Conservation (phyloP, 2,797 vertebrate species). For the Tragopan temminckii region DNA sequence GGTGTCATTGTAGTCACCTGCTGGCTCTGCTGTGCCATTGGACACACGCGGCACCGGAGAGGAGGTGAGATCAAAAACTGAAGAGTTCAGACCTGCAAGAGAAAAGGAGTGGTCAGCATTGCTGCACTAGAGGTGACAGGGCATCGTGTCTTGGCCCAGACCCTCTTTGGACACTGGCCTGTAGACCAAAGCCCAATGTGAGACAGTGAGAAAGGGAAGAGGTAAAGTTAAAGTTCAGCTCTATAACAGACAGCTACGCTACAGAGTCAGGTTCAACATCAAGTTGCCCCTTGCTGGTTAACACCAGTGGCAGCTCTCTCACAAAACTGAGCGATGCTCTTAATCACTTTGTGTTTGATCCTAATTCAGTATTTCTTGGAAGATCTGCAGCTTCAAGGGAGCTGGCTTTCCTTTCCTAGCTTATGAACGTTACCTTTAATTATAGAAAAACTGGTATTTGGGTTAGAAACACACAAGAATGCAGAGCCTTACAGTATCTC, state of each 20-base stretch:
- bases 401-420: neutral
- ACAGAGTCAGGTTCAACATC: constrained; percentile 27
- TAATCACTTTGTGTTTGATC: neutral
- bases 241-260: constrained; percentile 38
- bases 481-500: neutral
- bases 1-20: constrained; percentile 69
- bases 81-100: constrained; percentile 78
- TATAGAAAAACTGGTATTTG: neutral
- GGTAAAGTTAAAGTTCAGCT: constrained; percentile 59
- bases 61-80: constrained; percentile 73
- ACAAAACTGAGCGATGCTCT: neutral
- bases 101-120: constrained; percentile 32
- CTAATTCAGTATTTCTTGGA: neutral
- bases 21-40: constrained; percentile 42
- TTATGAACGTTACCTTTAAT: neutral
- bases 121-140: neutral
- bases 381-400: neutral
- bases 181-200: constrained; percentile 48
- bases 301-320: neutral
- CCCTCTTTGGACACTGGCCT: neutral
- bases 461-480: neutral
- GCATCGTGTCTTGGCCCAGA: neutral
- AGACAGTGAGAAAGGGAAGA: neutral
- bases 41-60: constrained; percentile 65
- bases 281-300: neutral